Evolutionary conservation across 1,140 invertebrate species (phyloP), one percentile per base, ranked within the genome.

Genomic region (Zelostemma sp.): DNA sequence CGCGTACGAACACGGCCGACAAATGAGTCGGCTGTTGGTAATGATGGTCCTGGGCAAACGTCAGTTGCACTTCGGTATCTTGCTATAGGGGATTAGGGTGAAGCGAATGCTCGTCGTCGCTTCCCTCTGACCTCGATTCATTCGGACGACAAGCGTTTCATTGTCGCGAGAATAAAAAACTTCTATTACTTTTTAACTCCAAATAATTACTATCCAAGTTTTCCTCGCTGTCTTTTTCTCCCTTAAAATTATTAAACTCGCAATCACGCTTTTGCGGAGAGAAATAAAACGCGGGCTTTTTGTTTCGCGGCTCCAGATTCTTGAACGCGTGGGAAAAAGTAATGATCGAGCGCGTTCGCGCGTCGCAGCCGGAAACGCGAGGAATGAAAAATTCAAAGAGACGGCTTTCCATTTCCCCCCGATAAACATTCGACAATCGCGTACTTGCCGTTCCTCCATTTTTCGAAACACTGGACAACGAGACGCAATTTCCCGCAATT

Each of bases 11-110:
- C 40, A 19, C 43, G 25, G 12, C 55, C 63, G 63, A 67, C 69
- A 72, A 72, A 72, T 72, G 69, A 72, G 69, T 54, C 69, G 64
- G 61, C 61, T 65, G 69, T 40, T 61, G 64, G 61, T 68, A 72
- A 72, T 72, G 64, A 72, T 67, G 46, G 56, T 12, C 31, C 56
- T 43, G 57, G 59, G 9, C 69, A 49, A 35, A 64, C 58, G 69
- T 72, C 69, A 62, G 60, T 68, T 35, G 69, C 69, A 65, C 68
- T 68, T 68, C 60, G 61, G 49, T 58, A 55, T 71, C 68, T 43
- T 17, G 50, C 60, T 61, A 68, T 64, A 72, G 56, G 61, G 64
- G 67, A 72, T 68, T 68, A 68, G 61, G 38, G 53, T 66, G 55
- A 62, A 66, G 62, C 62, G 54, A 56, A 48, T 31, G 19, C 25